Percentiles rank a stretch among this genome's conserved stretches.
Evolutionary conservation across 2,888 invertebrate genomes (phyloP).

Genomic region (Drosophila rubida): DNA sequence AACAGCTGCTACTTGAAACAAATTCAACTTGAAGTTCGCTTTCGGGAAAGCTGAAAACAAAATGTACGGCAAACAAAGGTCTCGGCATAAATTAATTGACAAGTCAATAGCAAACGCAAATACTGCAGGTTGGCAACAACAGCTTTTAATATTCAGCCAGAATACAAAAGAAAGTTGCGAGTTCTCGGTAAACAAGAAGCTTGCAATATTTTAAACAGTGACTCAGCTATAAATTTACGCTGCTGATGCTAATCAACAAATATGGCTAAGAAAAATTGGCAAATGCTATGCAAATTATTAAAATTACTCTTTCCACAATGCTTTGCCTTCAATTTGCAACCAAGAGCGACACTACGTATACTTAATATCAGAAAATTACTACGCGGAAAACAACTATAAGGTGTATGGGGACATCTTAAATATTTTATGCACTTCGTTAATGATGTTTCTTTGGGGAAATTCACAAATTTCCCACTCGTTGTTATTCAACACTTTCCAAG

Average conservation of each 20-base stretch:
- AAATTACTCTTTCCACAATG: too few species aligned
- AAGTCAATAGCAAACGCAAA: neutral
- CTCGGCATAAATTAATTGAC: conserved; percentile 2
- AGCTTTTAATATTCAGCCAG: neutral
- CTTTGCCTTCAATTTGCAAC: too few species aligned
- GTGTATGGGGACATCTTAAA: too few species aligned
- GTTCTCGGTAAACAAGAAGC: neutral
- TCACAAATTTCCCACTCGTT: neutral
- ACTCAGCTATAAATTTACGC: too few species aligned
- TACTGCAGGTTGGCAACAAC: neutral
- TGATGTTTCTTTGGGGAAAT: neutral
- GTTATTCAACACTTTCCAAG: conserved; percentile 8
- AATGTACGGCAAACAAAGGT: conserved; percentile 1
- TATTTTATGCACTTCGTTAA: neutral
- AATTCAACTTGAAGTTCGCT: neutral
- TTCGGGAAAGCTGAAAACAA: conserved; percentile 3
- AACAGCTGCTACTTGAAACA: conserved; percentile 34
- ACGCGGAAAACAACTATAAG: too few species aligned
- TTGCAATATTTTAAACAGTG: neutral
- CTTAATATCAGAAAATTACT: too few species aligned
- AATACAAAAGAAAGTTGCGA: neutral
- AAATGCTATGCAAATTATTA: too few species aligned
- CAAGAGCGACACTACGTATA: too few species aligned
- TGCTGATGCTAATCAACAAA: too few species aligned
- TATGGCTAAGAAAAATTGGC: too few species aligned